Evolutionary conservation across 1,140 invertebrate species (phyloP).

Genomic region (Macrobrachium nipponense): DNA sequence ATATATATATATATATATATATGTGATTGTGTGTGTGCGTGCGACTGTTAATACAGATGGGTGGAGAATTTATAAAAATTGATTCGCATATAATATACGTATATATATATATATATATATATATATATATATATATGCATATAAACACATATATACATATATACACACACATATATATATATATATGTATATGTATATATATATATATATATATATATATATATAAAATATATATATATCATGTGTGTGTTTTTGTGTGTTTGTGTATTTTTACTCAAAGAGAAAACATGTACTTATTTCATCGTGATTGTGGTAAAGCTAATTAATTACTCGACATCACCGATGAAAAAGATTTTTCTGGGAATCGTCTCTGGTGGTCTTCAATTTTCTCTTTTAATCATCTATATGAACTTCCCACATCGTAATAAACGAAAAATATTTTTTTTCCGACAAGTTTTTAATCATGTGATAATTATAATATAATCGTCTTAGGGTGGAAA

Average conservation of each 20-base stretch:
- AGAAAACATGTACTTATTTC: not conserved
- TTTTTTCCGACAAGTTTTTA: too few relatives aligned
- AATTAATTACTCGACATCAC: not conserved
- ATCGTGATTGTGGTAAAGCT: not conserved
- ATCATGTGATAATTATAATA: too few relatives aligned
- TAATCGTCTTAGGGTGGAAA: too few relatives aligned
- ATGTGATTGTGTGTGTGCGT: too few relatives aligned
- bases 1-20: not conserved
- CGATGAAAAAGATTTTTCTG: not conserved
- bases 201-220: conserved; percentile 32
- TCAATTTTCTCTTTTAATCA: too few relatives aligned
- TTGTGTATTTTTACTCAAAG: conserved; percentile 3
- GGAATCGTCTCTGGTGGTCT: too few relatives aligned
- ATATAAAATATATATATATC: not conserved
- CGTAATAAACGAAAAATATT: too few relatives aligned
- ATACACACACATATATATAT: conserved; percentile 5
- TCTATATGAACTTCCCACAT: too few relatives aligned
- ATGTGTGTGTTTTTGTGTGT: conserved; percentile 13
- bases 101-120: not conserved
- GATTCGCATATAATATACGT: too few relatives aligned
- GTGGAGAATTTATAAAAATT: too few relatives aligned
- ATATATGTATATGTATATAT: conserved; percentile 28
- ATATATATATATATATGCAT: not conserved
- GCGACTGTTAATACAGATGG: too few relatives aligned
- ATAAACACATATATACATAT: not conserved